phyloP scores from a whole-genome alignment of 2,888 invertebrate genomes.

The Sussaba pulchella region DNA sequence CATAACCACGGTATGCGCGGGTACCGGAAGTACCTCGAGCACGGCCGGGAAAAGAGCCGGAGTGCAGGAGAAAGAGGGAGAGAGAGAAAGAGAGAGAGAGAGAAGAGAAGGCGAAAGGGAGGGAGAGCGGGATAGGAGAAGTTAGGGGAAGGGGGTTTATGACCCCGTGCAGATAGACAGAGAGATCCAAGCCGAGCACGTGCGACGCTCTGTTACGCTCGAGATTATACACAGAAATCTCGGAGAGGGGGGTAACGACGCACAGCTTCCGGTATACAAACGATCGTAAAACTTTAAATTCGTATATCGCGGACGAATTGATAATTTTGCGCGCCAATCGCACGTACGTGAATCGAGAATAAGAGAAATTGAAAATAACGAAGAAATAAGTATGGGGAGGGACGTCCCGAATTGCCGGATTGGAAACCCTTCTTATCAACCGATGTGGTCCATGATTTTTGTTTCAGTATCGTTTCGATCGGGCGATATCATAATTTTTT shows the following conservation, averaged over 20 bases:
- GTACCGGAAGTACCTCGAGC: conserved; percentile 61
- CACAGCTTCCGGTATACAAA: conserved; percentile 64
- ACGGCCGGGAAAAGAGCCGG: too few species aligned
- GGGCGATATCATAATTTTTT: too few species aligned
- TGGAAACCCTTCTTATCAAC: too few species aligned
- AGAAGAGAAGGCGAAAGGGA: too few species aligned
- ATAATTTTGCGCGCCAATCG: too few species aligned
- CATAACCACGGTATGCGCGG: conserved; percentile 33
- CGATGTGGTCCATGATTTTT: too few species aligned
- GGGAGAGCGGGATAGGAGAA: neutral
- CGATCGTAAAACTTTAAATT: conserved; percentile 41
- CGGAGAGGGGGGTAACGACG: conserved; percentile 59
- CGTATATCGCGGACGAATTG: neutral
- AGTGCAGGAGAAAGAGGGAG: conserved; percentile 9
- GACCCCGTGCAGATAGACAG: conserved; percentile 45
- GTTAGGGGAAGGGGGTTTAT: conserved; percentile 50
- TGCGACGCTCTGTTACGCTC: conserved; percentile 54
- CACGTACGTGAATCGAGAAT: too few species aligned
- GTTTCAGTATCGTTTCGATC: too few species aligned
- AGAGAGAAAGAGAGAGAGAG: conserved; percentile 18
- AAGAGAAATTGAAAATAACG: too few species aligned
- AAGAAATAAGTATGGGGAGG: too few species aligned
- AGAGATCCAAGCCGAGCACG: conserved; percentile 51
- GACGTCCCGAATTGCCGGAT: too few species aligned
- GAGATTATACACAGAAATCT: conserved; percentile 49